Base-by-base conservation (phyloP, 2,888 invertebrate genomes). In the Aphodius sticticus region DNA sequence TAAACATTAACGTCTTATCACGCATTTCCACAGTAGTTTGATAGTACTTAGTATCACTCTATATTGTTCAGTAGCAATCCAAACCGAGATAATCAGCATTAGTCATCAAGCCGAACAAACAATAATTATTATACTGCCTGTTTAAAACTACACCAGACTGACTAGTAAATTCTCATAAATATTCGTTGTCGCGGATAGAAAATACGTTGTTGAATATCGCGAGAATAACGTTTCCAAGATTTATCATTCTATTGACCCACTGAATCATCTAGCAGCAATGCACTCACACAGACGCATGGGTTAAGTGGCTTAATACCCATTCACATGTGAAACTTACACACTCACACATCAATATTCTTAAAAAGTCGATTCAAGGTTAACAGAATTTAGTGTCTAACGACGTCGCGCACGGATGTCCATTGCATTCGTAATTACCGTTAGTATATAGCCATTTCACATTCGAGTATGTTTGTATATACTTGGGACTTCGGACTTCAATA, bases 191-290 rank as follows among this genome's bases (percentile, higher is more conserved):
- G 26, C 2, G 26, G 26, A n/a, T n/a, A n/a, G n/a, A n/a, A n/a
- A n/a, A n/a, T n/a, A n/a, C n/a, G n/a, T n/a, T n/a, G n/a, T n/a
- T n/a, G n/a, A 38, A 38, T 53, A 53, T 53, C 53, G 6, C 4
- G 7, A 0, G 53, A 53, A 53, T 53, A 53, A 53, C 53, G 53
- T 53, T 26, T 14, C 26, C 7, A 16, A 16, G 70, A 70, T 16
- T 70, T 70, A 70, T 70, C 72, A 72, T 72, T 72, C 26, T 72
- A 35, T 72, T 72, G 72, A 72, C 72, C 72, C 14, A 72, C 72
- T 35, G 16, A 14, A 35, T 72, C 72, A 72, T 14, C 26, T 72
- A 72, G 72, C 72, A 72, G 72, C 36, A 12, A 53, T 53, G 53
- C 53, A 53, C 53, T 9, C 53, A 53, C 53, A 53, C 53, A 53